A percentile compares a stretch with the other conserved stretches of the same genome.
Evolutionary conservation across 1,140 invertebrate species (phyloP).

Genomic region (Drosophila pseudoananassae): DNA sequence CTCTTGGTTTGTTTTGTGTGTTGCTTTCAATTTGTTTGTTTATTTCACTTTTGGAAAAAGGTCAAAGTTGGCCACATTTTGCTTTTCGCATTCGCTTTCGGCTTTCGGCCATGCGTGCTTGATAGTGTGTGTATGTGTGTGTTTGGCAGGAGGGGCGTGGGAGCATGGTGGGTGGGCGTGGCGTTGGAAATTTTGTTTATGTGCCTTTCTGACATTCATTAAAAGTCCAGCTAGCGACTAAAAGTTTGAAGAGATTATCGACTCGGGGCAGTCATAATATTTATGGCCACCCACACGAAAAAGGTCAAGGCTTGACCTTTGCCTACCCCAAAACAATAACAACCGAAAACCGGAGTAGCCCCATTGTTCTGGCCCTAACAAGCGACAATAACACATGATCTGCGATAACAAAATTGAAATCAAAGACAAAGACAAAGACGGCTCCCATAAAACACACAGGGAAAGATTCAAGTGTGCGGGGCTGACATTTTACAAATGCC

Average conservation of each 20-base stretch:
- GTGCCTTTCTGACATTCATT: constrained; percentile 58
- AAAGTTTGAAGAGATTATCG: constrained; percentile 56
- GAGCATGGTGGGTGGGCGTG: constrained; percentile 23
- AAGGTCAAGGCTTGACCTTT: constrained; percentile 54
- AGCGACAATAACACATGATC: constrained; percentile 57
- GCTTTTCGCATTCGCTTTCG: constrained; percentile 29
- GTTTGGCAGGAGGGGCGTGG: constrained; percentile 5
- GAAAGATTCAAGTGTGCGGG: constrained; percentile 5
- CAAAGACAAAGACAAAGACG: constrained; percentile 46
- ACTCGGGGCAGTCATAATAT: constrained; percentile 49
- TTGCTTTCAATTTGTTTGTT: constrained; percentile 76
- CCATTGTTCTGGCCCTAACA: constrained; percentile 25
- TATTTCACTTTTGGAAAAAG: constrained; percentile 73
- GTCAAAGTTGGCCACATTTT: constrained; percentile 70
- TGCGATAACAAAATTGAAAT: constrained; percentile 48
- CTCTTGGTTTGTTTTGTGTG: constrained; percentile 53
- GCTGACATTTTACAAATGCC: constrained; percentile 65
- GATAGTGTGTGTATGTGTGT: constrained; percentile 11
- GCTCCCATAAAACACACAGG: constrained; percentile 1
- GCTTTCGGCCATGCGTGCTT: constrained; percentile 14
- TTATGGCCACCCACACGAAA: constrained; percentile 37
- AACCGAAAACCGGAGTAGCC: not conserved
- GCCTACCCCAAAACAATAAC: constrained; percentile 17
- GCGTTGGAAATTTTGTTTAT: constrained; percentile 63
- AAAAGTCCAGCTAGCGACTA: constrained; percentile 39